Evolutionary conservation across 2,888 invertebrate genomes (phyloP).

Genomic region (Torymus auratus): DNA sequence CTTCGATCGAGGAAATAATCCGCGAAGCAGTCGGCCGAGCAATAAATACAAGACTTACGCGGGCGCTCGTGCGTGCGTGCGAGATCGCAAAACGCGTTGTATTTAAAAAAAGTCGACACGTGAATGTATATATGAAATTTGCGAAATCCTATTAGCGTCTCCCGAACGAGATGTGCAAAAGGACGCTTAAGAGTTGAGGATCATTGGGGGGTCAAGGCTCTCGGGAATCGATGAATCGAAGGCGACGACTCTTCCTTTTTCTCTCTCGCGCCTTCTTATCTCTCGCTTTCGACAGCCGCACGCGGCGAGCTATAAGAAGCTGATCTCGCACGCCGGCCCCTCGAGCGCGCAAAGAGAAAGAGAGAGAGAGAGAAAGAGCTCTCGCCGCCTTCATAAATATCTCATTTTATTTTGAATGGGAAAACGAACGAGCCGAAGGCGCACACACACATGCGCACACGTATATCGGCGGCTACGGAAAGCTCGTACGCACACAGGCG

Average conservation of each 20-base stretch:
- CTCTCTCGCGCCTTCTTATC: constrained; percentile 4
- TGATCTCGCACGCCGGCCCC: constrained; percentile 1
- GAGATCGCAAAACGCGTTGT: constrained; percentile 25
- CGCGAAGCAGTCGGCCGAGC: constrained; percentile 20
- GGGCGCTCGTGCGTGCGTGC: not conserved
- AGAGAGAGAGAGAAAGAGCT: constrained; percentile 39
- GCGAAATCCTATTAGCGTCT: constrained; percentile 57
- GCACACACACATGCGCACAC: constrained; percentile 43
- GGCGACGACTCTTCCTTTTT: constrained; percentile 4
- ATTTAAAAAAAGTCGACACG: constrained; percentile 35
- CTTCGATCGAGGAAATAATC: constrained; percentile 54
- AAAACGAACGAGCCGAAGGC: constrained; percentile 74
- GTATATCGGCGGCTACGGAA: constrained; percentile 60
- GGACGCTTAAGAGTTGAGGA: constrained; percentile 17
- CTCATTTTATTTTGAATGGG: constrained; percentile 76
- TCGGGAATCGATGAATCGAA: constrained; percentile 52
- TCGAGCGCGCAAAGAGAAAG: constrained; percentile 13
- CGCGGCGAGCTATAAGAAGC: not conserved
- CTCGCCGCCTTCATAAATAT: constrained; percentile 71
- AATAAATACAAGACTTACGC: constrained; percentile 54
- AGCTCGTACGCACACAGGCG: constrained; percentile 49
- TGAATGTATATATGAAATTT: constrained; percentile 46
- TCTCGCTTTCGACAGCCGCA: constrained; percentile 38
- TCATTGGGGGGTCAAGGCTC: constrained; percentile 38
- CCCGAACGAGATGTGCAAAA: constrained; percentile 8